Base-by-base conservation (phyloP, 2,888 invertebrate genomes). In the Andricus quercusramuli region DNA sequence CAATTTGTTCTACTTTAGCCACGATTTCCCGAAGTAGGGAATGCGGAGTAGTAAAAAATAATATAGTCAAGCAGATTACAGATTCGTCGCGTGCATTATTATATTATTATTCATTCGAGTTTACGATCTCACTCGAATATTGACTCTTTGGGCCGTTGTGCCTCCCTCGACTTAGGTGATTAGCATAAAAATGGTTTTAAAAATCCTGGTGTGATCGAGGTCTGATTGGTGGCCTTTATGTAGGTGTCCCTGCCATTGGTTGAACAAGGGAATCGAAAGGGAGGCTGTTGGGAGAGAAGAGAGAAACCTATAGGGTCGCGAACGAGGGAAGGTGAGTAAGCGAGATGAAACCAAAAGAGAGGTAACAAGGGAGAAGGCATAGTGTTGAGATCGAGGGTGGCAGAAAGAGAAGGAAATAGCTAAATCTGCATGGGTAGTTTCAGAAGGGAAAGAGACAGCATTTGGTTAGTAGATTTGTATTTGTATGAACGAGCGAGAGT, bases 121-220 rank as follows among this genome's bases (percentile, higher is more conserved):
- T 41, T 20, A 62, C 44, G 41, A 37, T 68, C 56, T 68, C 3
- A 4, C 78, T 78, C 15, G 41, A 70, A 62, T 79, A 78, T 41
- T 65, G 81, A 76, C 82, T 81, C 80, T 80, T 80, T 56, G 67
- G 64, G 68, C 56, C 76, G 76, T 47, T 20, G 66, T 64, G 76
- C 51, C 22, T 68, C 47, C 47, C 68, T 11, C 41, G 77, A 79
- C 74, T 80, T 79, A 81, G 67, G 64, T 83, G 83, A 89, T 89
- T 90, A 88, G 83, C 88, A 88, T 90, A 87, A 90, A 89, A 90
- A 89, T 88, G 85, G 85, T 86, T 88, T 84, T 86, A 89, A 89
- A 89, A 89, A 86, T 78, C 81, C 78, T 84, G 78, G 51, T 78
- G 81, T 59, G 47, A 17, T 68, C 68, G 68, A 47, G 41, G 32